Conservation (phyloP, 2,113 vertebrate species). For the Tor tambroides region DNA sequence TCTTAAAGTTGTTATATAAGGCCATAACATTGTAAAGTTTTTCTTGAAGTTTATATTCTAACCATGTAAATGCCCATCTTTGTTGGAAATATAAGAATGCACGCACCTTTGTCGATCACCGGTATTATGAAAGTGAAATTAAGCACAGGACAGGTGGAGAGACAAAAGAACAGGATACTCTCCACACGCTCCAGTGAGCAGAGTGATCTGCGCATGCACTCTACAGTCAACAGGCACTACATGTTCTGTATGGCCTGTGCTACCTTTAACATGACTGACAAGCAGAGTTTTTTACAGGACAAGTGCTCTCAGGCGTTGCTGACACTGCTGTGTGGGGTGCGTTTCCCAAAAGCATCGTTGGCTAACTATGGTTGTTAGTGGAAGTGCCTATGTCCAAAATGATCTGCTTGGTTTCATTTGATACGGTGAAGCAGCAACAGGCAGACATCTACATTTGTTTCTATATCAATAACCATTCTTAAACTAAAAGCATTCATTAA, state of each 20-base stretch:
- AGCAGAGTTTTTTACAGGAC: conserved; percentile 40
- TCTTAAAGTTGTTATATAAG: neutral
- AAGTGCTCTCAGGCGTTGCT: conserved; percentile 30
- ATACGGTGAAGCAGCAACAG: neutral
- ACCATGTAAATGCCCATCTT: neutral
- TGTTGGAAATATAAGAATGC: neutral
- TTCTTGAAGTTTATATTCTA: neutral
- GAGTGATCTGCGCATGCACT: neutral
- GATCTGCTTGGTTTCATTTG: neutral
- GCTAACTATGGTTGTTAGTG: no score
- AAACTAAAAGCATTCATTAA: neutral
- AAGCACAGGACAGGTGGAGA: neutral
- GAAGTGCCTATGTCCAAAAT: no score
- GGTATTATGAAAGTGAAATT: neutral
- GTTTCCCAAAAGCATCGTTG: no score
- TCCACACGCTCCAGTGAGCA: neutral
- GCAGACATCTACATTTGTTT: neutral
- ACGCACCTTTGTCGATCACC: neutral
- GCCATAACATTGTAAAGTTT: neutral
- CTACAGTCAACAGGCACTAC: neutral
- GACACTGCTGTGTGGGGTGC: conserved; percentile 11
- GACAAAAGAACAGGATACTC: neutral
- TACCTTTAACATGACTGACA: neutral
- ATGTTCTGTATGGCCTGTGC: neutral
- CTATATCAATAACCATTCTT: neutral